Evolutionary conservation across 2,113 vertebrate genomes (phyloP).

Genomic region (Corydoras sp.): DNA sequence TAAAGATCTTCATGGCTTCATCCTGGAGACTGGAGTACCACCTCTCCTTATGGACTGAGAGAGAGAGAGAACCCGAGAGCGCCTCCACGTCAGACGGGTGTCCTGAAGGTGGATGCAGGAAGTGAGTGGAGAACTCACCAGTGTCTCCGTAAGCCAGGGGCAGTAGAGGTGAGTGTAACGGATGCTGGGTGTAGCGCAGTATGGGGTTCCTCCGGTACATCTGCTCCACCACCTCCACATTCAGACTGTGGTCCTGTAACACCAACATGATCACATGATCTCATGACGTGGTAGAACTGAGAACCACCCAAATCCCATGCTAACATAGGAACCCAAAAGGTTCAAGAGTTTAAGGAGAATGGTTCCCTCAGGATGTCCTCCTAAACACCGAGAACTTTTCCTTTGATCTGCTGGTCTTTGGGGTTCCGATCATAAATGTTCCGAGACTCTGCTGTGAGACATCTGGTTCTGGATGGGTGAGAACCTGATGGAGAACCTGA

Average conservation of each 20-base stretch:
- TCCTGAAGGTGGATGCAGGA: too few species aligned
- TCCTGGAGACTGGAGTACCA: constrained; percentile 88
- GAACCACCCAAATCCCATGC: too few species aligned
- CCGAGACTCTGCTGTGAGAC: too few species aligned
- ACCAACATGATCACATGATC: not conserved
- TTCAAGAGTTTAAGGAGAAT: too few species aligned
- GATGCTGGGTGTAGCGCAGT: constrained; percentile 86
- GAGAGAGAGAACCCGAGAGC: not conserved
- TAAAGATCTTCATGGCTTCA: constrained; percentile 87
- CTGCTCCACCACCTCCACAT: constrained; percentile 82
- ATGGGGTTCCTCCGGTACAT: constrained; percentile 87
- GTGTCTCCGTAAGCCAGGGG: constrained; percentile 83
- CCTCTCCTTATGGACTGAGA: constrained; percentile 79
- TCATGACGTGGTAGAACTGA: not conserved
- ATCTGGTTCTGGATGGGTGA: too few species aligned
- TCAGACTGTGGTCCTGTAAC: constrained; percentile 78
- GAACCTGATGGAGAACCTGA: too few species aligned
- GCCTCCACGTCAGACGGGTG: not conserved
- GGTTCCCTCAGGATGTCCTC: too few species aligned
- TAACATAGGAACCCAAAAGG: too few species aligned
- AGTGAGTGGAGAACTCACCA: constrained; percentile 37
- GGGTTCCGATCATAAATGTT: too few species aligned
- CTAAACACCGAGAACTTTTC: too few species aligned
- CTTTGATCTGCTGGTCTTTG: too few species aligned
- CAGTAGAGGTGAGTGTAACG: constrained; percentile 81